A percentile compares a stretch with the other conserved stretches of the same genome.
Conservation (phyloP, 2,113 vertebrate species). For the Cinclus cinclus region DNA sequence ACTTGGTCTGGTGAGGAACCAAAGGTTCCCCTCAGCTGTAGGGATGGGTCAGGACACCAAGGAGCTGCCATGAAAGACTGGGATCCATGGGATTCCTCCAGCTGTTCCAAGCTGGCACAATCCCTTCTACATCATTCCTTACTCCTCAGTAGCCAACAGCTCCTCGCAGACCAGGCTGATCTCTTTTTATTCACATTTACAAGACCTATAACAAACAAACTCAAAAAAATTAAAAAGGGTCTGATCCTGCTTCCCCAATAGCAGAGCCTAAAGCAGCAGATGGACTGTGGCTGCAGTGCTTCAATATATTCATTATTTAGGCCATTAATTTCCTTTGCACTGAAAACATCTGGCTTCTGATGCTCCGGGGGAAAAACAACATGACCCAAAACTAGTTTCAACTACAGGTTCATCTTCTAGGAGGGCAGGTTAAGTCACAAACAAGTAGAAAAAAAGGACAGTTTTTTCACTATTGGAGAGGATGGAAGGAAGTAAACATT, state of each 20-base stretch:
- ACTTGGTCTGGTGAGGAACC: fast-evolving
- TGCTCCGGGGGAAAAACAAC: slow-evolving; percentile 55
- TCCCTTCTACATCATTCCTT: background rate
- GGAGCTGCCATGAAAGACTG: background rate
- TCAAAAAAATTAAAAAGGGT: background rate
- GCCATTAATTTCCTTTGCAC: slow-evolving; percentile 67
- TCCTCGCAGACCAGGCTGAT: background rate
- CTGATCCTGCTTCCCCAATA: background rate
- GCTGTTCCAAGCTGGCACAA: background rate
- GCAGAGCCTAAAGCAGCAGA: slow-evolving; percentile 45
- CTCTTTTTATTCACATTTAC: slow-evolving; percentile 34
- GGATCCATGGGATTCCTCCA: fast-evolving
- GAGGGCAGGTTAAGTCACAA: slow-evolving; percentile 43
- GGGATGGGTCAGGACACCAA: background rate
- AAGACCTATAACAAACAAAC: slow-evolving; percentile 1
- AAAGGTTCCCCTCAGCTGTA: fast-evolving
- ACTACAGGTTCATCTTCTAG: slow-evolving; percentile 53
- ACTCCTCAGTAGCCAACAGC: background rate
- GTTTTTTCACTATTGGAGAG: background rate
- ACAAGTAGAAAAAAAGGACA: background rate
- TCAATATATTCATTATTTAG: slow-evolving; percentile 71
- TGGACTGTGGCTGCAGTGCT: slow-evolving; percentile 44
- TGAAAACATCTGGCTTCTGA: slow-evolving; percentile 68
- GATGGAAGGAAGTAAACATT: fast-evolving
- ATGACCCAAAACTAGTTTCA: slow-evolving; percentile 44